Conservation (phyloP, 2,113 vertebrate genomes). For the Indicator maculatus region DNA sequence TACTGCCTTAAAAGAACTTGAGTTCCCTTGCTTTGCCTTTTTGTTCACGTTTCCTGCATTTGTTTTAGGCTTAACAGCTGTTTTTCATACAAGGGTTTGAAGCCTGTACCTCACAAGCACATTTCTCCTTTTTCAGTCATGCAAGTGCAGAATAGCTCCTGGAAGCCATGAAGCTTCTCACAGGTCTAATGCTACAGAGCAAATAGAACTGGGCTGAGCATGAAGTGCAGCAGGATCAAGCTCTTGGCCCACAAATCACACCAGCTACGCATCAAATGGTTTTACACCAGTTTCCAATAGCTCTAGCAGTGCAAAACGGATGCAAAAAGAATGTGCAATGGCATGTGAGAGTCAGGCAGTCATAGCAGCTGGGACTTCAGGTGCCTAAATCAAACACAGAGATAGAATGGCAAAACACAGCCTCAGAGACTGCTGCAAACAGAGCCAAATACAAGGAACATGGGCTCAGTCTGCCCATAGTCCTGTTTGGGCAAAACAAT, state of each 20-base stretch:
- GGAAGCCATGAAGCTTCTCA: background rate
- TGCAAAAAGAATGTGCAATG: background rate
- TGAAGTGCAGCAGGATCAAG: background rate
- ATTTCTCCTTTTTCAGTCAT: background rate
- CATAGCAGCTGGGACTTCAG: background rate
- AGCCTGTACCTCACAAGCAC: background rate
- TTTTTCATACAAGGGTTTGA: background rate
- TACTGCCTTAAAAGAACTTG: background rate
- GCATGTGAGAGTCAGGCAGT: background rate
- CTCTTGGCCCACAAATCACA: background rate
- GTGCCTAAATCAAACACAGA: constrained; percentile 17
- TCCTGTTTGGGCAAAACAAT: background rate
- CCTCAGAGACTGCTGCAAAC: background rate
- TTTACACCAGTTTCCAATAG: constrained; percentile 3
- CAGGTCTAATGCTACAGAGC: background rate
- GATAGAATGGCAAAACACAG: background rate
- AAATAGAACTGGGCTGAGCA: background rate
- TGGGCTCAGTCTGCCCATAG: background rate
- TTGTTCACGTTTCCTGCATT: constrained; percentile 40
- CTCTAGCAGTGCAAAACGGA: background rate
- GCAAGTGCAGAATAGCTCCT: background rate
- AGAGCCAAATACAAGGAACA: background rate
- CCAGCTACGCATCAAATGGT: background rate
- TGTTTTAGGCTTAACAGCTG: constrained; percentile 57
- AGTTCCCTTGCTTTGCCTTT: constrained; percentile 36